phyloP scores from a whole-genome alignment of 2,888 invertebrate species.

The Chrysodeixis includens region DNA sequence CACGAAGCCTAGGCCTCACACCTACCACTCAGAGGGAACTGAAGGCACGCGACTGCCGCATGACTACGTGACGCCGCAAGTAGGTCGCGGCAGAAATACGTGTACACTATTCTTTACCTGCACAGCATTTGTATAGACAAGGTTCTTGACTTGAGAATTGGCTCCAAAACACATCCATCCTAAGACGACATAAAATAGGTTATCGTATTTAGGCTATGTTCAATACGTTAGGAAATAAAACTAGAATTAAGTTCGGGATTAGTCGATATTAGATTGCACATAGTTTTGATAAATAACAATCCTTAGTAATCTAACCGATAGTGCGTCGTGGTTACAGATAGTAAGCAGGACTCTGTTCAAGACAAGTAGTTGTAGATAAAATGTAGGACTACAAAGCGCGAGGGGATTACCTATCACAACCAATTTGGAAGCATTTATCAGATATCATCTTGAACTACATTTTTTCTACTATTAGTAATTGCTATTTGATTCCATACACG shows the following conservation, averaged over 20 bases:
- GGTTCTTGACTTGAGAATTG: not conserved
- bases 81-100: slow-evolving; percentile 63
- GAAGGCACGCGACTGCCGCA: slow-evolving; percentile 23
- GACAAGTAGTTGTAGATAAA: too few relatives aligned
- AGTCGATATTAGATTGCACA: not conserved
- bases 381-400: too few relatives aligned
- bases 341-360: too few relatives aligned
- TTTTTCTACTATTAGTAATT: too few relatives aligned
- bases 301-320: not conserved
- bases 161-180: too few relatives aligned
- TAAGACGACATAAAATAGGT: too few relatives aligned
- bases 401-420: too few relatives aligned
- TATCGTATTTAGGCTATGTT: not conserved
- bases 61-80: slow-evolving; percentile 33
- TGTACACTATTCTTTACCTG: slow-evolving; percentile 56
- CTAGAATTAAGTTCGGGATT: not conserved
- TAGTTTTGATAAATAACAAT: not conserved
- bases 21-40: too few relatives aligned
- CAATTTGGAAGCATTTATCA: too few relatives aligned
- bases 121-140: slow-evolving; percentile 34
- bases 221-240: too few relatives aligned
- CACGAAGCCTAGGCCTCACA: too few relatives aligned
- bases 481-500: not conserved
- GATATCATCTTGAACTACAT: too few relatives aligned
- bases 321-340: not conserved